Evolutionary conservation across 2,113 vertebrate species (phyloP).

Genomic region (Upupa epops): DNA sequence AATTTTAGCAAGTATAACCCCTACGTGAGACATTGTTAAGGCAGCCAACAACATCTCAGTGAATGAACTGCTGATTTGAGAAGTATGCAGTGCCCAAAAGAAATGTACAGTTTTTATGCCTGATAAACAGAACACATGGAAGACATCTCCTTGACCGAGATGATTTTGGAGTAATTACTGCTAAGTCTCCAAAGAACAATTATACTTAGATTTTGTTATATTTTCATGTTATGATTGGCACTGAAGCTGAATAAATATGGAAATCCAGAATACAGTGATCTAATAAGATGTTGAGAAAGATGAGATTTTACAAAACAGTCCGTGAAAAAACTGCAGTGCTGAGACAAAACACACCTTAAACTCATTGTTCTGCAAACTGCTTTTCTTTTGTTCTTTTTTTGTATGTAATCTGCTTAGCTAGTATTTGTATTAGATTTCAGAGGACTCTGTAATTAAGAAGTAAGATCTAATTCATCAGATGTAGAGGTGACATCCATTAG

Average conservation of each 20-base stretch:
- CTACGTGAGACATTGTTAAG: slow-evolving; percentile 17
- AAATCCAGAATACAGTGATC: slow-evolving; percentile 24
- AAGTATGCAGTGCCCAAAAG: slow-evolving; percentile 3
- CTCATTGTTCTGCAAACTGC: neutral
- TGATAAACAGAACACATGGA: neutral
- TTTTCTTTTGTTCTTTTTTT: neutral
- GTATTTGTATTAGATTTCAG: slow-evolving; percentile 4
- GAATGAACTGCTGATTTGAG: neutral
- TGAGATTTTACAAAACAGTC: neutral
- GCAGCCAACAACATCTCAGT: slow-evolving; percentile 22
- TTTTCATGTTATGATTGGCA: slow-evolving; percentile 26
- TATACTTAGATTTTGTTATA: slow-evolving; percentile 43
- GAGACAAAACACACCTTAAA: neutral
- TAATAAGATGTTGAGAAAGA: neutral
- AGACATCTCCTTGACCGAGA: slow-evolving; percentile 7
- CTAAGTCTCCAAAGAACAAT: slow-evolving; percentile 35
- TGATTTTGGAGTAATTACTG: neutral
- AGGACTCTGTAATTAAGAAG: neutral
- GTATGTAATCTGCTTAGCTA: neutral
- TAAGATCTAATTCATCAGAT: neutral
- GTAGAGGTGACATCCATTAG: neutral
- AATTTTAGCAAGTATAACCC: slow-evolving; percentile 38
- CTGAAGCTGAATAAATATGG: slow-evolving; percentile 11
- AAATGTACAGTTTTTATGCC: neutral
- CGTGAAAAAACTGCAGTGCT: neutral